Percentiles rank a stretch among this genome's conserved stretches.
phyloP scores from a whole-genome alignment of 2,888 invertebrate genomes.

The Trissoscelio sp. region DNA sequence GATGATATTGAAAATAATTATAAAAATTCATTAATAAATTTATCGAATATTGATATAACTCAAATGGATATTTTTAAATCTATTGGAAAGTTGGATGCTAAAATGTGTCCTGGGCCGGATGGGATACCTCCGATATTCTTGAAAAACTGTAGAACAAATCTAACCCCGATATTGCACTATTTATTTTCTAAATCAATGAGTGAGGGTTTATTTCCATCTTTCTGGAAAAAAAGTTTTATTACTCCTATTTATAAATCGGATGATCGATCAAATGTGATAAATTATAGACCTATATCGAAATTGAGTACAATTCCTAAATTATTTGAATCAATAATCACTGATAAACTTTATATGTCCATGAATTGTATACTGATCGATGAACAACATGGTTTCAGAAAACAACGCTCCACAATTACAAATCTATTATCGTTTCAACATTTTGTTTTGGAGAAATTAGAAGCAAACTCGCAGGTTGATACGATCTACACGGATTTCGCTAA shows the following conservation, averaged over 20 bases:
- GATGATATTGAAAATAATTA: too few relatives aligned
- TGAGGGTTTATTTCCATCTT: not conserved
- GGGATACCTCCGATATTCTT: too few relatives aligned
- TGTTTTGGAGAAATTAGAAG: not conserved
- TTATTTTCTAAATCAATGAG: conserved; percentile 15
- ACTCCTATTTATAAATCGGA: conserved; percentile 9
- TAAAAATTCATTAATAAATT: too few relatives aligned
- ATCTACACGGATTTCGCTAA: too few relatives aligned
- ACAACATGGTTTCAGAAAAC: too few relatives aligned
- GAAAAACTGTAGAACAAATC: not conserved
- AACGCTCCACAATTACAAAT: too few relatives aligned
- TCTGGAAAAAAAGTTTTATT: conserved; percentile 9
- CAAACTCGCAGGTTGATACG: not conserved
- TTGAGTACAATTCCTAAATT: conserved; percentile 1
- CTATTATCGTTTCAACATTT: conserved; percentile 6
- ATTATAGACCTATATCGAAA: conserved; percentile 10
- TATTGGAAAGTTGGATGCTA: not conserved
- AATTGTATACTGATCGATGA: too few relatives aligned
- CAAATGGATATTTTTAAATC: too few relatives aligned
- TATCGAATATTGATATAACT: too few relatives aligned
- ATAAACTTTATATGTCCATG: too few relatives aligned
- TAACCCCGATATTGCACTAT: not conserved
- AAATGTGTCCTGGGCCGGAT: not conserved
- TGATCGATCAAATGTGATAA: not conserved
- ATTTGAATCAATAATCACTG: not conserved